A percentile compares a stretch with the other conserved stretches of the same genome.
Conservation (phyloP, 2,888 invertebrate species). For the Agriopis leucophaearia region DNA sequence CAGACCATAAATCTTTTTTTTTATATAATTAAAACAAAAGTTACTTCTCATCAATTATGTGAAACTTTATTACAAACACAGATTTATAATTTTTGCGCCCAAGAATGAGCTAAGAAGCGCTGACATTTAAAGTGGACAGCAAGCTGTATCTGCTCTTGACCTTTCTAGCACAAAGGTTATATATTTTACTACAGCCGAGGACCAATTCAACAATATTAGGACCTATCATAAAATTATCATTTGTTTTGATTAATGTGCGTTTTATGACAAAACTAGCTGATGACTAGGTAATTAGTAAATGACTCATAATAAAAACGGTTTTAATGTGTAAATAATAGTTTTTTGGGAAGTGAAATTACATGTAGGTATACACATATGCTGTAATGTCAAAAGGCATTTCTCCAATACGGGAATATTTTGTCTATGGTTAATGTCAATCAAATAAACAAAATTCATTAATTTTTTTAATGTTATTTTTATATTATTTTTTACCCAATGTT, state of each 20-base stretch:
- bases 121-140: slow-evolving; percentile 32
- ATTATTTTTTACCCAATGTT: no score
- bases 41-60: background rate
- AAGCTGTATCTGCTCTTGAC: slow-evolving; percentile 26
- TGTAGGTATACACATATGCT: no score
- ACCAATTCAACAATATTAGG: slow-evolving; percentile 17
- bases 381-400: no score
- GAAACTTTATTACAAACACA: background rate
- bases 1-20: no score
- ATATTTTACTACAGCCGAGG: slow-evolving; percentile 16
- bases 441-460: no score
- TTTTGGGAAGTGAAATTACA: no score
- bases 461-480: no score
- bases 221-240: slow-evolving; percentile 22
- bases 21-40: no score
- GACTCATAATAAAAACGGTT: background rate
- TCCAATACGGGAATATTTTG: no score
- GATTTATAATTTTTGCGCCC: slow-evolving; percentile 3
- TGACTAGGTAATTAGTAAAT: slow-evolving; percentile 5
- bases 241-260: slow-evolving; percentile 17
- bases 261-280: slow-evolving; percentile 17
- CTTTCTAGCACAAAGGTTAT: slow-evolving; percentile 32
- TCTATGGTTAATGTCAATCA: no score
- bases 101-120: slow-evolving; percentile 30
- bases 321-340: no score